Evolutionary conservation across 2,113 vertebrate genomes (phyloP), one percentile per base, ranked within the genome.

Genomic region (Oxygymnocypris stewartii): DNA sequence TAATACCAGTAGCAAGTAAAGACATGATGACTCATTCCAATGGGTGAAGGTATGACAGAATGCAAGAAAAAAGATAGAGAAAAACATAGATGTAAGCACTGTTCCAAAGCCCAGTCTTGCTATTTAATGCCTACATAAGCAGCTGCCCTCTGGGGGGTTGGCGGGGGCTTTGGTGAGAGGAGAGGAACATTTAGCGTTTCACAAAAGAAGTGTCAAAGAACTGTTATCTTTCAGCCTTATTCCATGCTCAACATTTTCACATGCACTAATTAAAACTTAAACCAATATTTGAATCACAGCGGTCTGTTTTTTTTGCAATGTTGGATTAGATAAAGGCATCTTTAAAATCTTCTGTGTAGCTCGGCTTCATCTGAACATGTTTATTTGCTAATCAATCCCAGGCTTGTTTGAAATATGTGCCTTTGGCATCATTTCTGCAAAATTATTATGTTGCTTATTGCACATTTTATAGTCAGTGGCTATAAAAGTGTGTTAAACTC

Each of bases 1-100:
- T 76, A 90, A 92, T 80, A 89, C 90, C 88, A 89, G 87, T 89
- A 92, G 90, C 91, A 93, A 94, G 95, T 94, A 93, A 85, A 94
- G 89, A 84, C 82, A 88, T 81, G 89, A 83, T 92, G 86, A 88
- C 89, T 91, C 90, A 92, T 92, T 90, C 90, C 89, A 92, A 78
- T 74, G 87, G 93, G 92, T 94, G 94, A 95, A 96, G 92, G 94
- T 92, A 90, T 93, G 89, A 90, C 75, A 78, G 23, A 82, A 80
- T 0, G 0, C 14, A 25, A 61, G 35, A 61, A 37, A n/a, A 59
- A 63, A 51, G 14, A 79, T 31, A 73, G 18, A 40, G 51, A 31
- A 47, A 20, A 83, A 51, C 9, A 54, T 31, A 47, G 61, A 47
- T 69, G 49, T 82, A 35, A 31, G 40, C 40, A 20, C n/a, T 37